phyloP scores from a whole-genome alignment of 1,140 invertebrate genomes.

The Oscheius sp. region DNA sequence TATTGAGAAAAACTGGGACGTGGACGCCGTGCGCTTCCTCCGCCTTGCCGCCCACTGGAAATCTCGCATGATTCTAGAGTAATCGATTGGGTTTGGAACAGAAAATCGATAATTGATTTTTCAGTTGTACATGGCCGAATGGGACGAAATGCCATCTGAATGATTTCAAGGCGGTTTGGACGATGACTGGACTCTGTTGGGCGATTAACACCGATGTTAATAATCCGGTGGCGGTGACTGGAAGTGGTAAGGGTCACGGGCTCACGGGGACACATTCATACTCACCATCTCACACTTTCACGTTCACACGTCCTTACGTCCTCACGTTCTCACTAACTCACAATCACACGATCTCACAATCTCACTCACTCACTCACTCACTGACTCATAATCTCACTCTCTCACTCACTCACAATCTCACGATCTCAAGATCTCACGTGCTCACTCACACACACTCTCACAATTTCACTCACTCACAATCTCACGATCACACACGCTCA shows the following conservation, averaged over 20 bases:
- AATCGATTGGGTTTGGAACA: not conserved
- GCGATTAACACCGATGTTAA: constrained; percentile 57
- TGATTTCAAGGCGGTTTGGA: constrained; percentile 59
- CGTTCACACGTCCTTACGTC: too few species aligned
- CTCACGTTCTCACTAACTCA: too few species aligned
- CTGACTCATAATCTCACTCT: too few species aligned
- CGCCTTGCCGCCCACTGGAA: constrained; percentile 58
- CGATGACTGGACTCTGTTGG: constrained; percentile 59
- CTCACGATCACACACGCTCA: too few species aligned
- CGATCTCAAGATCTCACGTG: too few species aligned
- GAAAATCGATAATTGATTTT: constrained; percentile 30
- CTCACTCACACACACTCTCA: too few species aligned
- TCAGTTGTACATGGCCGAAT: constrained; percentile 56
- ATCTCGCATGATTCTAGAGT: constrained; percentile 44
- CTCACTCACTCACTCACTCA: too few species aligned
- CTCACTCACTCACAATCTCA: too few species aligned
- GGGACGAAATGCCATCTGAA: constrained; percentile 46
- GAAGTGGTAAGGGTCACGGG: constrained; percentile 50
- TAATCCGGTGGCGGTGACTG: constrained; percentile 49
- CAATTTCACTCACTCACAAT: too few species aligned
- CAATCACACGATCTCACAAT: too few species aligned
- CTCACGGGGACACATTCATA: too few species aligned
- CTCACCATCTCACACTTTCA: too few species aligned
- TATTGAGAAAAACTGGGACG: constrained; percentile 53
- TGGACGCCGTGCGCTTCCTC: constrained; percentile 58